phyloP scores from a whole-genome alignment of 2,797 vertebrate species.

The Oophaga sylvatica region DNA sequence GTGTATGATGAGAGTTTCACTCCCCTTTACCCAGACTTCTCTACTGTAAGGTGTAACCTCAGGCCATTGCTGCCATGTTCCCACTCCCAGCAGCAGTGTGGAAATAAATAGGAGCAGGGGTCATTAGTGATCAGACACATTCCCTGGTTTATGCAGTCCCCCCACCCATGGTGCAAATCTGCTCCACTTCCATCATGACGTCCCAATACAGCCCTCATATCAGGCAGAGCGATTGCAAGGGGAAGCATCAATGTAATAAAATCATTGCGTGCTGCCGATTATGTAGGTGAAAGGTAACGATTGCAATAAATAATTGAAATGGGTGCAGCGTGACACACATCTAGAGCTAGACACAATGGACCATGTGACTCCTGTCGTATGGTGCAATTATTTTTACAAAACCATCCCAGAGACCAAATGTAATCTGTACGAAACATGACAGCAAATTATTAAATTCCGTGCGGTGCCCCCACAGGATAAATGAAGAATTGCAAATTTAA shows the following conservation, averaged over 20 bases:
- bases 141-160: neutral
- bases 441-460: neutral
- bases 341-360: neutral
- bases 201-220: neutral
- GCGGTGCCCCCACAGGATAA: too few species aligned
- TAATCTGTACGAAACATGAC: neutral
- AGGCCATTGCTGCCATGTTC: neutral
- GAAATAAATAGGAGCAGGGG: constrained; percentile 40
- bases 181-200: neutral
- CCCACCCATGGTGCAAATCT: neutral
- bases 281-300: constrained; percentile 26
- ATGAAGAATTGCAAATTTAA: too few species aligned
- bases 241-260: neutral
- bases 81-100: constrained; percentile 1
- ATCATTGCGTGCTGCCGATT: neutral
- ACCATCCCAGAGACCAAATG: neutral
- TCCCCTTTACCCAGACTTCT: constrained; percentile 35
- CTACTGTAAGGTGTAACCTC: constrained; percentile 11
- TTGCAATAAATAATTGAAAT: neutral
- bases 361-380: neutral
- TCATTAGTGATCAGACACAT: constrained; percentile 3
- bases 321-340: neutral
- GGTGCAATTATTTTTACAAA: neutral
- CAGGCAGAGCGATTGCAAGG: neutral
- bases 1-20: constrained; percentile 10